These are phyloP conservation scores for Hystrix brachyura DNA, from an alignment of 2,113 vertebrate species.

Conservation along the genomic window DNA sequence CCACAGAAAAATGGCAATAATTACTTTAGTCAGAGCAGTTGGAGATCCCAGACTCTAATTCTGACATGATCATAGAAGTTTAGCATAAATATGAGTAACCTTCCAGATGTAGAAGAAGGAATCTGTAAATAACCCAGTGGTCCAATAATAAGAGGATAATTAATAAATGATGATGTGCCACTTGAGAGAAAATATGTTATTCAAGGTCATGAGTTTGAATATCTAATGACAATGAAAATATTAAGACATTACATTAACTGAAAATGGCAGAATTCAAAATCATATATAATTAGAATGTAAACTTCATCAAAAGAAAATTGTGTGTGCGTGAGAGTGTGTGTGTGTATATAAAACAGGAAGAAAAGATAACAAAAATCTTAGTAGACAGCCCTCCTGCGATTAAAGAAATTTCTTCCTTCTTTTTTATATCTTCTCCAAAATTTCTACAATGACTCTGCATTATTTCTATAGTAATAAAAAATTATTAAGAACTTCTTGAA, in stretches of 20 bases:
- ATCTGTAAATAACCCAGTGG: neutral
- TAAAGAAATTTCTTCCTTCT: neutral
- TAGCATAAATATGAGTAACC: neutral
- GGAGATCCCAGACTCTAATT: neutral
- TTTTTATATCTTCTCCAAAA: constrained; percentile 30
- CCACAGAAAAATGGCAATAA: neutral
- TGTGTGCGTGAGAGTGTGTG: neutral
- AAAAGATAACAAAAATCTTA: neutral
- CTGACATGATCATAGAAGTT: neutral
- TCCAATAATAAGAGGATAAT: neutral
- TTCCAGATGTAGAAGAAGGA: neutral
- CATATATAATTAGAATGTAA: neutral
- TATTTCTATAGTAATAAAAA: constrained; percentile 38
- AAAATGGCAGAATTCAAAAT: neutral
- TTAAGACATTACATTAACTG: neutral
- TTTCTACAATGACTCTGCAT: neutral
- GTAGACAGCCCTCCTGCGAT: neutral
- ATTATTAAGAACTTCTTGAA: neutral
- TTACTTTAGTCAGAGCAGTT: neutral
- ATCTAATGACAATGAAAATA: neutral
- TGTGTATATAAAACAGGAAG: neutral
- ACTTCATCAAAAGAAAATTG: constrained; percentile 4
- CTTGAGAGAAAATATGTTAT: neutral
- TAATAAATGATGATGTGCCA: neutral
- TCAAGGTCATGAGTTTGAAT: neutral